Percentiles rank a stretch among this genome's conserved stretches.
Evolutionary conservation across 2,888 invertebrate species (phyloP).

Genomic region (Melipona bicolor): DNA sequence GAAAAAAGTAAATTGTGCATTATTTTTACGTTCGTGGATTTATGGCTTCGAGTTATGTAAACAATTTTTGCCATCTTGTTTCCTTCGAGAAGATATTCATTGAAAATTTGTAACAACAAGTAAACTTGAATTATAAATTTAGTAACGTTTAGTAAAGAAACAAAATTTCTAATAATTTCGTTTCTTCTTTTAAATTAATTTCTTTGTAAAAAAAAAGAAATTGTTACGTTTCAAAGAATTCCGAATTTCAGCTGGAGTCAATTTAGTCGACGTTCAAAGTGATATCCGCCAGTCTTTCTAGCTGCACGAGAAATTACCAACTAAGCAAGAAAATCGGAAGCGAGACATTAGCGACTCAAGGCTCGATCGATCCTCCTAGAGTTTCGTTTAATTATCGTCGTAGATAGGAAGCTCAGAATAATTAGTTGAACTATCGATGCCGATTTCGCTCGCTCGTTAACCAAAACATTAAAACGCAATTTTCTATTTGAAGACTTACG

Average conservation of each 20-base stretch:
- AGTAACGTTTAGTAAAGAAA: too few species aligned
- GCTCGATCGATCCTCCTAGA: neutral
- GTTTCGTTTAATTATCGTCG: neutral
- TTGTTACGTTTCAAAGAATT: neutral
- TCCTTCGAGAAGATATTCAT: neutral
- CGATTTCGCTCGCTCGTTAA: neutral
- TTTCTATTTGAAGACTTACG: conserved; percentile 6
- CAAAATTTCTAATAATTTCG: too few species aligned
- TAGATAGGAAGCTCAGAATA: neutral
- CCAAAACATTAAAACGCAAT: neutral
- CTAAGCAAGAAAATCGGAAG: neutral
- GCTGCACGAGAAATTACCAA: neutral
- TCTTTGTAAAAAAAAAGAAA: neutral
- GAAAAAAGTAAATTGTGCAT: neutral
- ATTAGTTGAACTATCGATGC: neutral
- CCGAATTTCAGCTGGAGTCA: neutral
- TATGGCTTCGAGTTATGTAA: neutral
- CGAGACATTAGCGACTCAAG: neutral
- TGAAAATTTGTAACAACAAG: too few species aligned
- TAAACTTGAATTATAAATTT: neutral
- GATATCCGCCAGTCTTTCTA: neutral
- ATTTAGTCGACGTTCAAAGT: neutral
- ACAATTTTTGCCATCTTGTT: neutral
- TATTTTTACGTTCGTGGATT: neutral
- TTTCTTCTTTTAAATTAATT: too few species aligned